phyloP scores from a whole-genome alignment of 1,140 invertebrate species.

The Ridgeia piscesae region DNA sequence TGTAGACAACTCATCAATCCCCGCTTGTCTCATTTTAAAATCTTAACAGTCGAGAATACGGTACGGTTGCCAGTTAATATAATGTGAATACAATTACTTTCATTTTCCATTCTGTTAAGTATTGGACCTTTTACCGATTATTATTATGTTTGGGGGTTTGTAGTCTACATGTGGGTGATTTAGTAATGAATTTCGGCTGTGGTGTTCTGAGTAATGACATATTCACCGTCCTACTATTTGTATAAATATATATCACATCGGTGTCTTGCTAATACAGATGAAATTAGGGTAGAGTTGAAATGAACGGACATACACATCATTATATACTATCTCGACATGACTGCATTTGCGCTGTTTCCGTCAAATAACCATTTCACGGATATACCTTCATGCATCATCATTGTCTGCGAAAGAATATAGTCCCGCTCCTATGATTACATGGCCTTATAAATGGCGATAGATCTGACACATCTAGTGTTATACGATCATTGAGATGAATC shows the following conservation, averaged over 20 bases:
- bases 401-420: not conserved
- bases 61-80: no score
- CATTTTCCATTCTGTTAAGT: not conserved
- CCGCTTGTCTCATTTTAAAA: no score
- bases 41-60: no score
- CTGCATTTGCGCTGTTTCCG: not conserved
- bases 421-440: not conserved
- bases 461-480: not conserved
- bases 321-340: no score
- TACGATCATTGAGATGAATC: not conserved
- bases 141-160: no score
- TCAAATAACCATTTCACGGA: not conserved
- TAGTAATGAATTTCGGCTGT: no score
- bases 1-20: no score
- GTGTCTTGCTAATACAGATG: not conserved
- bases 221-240: no score
- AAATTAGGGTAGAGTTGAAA: not conserved
- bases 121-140: not conserved
- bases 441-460: not conserved
- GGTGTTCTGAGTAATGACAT: no score
- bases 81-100: no score
- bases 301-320: no score
- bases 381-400: not conserved
- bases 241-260: not conserved
- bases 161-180: no score